Evolutionary conservation across 2,797 vertebrate species (phyloP).

Genomic region (Silurus lanzhouensis): DNA sequence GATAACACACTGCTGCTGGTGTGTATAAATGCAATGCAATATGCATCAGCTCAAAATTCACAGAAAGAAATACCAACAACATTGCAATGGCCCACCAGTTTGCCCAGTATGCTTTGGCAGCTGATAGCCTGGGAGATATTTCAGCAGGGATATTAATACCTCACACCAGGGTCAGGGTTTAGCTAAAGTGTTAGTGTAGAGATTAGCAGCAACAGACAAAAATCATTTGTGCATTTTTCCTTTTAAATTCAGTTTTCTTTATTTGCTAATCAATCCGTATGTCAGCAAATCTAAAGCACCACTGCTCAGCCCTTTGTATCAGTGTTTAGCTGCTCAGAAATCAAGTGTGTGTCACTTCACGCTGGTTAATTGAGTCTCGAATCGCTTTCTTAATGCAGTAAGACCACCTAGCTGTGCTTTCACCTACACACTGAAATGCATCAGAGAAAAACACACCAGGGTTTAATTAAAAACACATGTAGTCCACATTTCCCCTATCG

Average conservation of each 20-base stretch:
- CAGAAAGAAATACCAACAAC: neutral
- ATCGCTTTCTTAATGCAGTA: neutral
- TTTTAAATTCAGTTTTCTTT: too few relatives aligned
- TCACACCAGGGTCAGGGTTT: neutral
- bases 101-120: neutral
- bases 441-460: neutral
- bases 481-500: too few relatives aligned
- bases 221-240: neutral
- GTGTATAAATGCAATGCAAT: neutral
- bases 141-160: neutral
- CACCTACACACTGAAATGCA: neutral
- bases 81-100: too few relatives aligned
- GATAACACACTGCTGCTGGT: neutral
- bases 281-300: neutral
- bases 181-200: neutral
- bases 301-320: neutral
- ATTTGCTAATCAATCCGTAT: neutral
- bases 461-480: neutral
- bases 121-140: neutral
- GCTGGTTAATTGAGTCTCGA: neutral
- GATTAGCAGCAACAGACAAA: neutral
- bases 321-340: neutral
- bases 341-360: neutral
- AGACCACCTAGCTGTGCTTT: neutral
- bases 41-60: neutral